phyloP scores from a whole-genome alignment of 2,888 invertebrate species.

The Yponomeuta malinellus region DNA sequence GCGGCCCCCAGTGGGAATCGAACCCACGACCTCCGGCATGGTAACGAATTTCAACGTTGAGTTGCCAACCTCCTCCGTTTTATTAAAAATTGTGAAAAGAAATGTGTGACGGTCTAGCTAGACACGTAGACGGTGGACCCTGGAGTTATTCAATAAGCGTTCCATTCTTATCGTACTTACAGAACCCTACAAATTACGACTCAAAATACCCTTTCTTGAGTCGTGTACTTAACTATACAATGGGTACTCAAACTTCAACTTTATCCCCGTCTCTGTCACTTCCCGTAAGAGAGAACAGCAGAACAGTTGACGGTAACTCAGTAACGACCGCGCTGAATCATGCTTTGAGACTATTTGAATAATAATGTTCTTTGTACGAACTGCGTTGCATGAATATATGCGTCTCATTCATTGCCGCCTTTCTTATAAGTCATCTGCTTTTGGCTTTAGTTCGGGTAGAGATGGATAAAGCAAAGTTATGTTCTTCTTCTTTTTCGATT shows the following conservation, averaged over 20 bases:
- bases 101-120: too few relatives aligned
- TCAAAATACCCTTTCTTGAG: too few relatives aligned
- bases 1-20: too few relatives aligned
- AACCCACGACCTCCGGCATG: too few relatives aligned
- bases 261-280: background rate
- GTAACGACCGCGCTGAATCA: conserved; percentile 41
- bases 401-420: conserved; percentile 3
- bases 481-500: background rate
- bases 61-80: too few relatives aligned
- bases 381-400: background rate
- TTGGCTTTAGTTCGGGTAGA: conserved; percentile 9
- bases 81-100: too few relatives aligned
- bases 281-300: background rate
- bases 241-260: background rate
- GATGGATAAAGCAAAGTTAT: conserved; percentile 7
- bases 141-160: too few relatives aligned
- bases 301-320: conserved; percentile 13
- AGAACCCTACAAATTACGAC: too few relatives aligned
- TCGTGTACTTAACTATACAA: too few relatives aligned
- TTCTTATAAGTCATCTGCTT: background rate
- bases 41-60: too few relatives aligned
- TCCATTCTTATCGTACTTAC: too few relatives aligned
- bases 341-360: conserved; percentile 22
- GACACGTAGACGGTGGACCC: too few relatives aligned
- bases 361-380: conserved; percentile 19